Percentiles rank a stretch among this genome's conserved stretches.
Evolutionary conservation across 2,797 vertebrate genomes (phyloP).

Genomic region (Anolis apletophallus): DNA sequence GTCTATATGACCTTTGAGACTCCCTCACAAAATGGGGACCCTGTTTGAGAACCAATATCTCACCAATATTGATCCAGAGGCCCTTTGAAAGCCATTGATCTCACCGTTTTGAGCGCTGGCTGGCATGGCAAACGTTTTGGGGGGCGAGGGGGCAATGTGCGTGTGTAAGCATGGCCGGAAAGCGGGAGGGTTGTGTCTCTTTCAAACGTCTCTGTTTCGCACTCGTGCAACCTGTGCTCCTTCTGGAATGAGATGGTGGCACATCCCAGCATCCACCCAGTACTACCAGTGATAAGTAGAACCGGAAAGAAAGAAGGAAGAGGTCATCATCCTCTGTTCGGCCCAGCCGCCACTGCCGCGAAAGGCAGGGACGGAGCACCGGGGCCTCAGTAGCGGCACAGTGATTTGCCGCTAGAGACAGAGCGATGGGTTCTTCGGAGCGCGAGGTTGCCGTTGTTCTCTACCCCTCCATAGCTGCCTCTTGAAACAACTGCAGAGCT

Average conservation of each 20-base stretch:
- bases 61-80: background rate
- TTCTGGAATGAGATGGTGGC: background rate
- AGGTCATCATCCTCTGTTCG: background rate
- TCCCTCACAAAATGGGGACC: no score
- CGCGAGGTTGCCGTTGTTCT: background rate
- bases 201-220: background rate
- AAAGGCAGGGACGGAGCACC: background rate
- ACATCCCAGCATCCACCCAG: background rate
- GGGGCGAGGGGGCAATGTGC: background rate
- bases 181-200: slow-evolving; percentile 5
- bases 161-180: background rate
- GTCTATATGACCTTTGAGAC: no score
- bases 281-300: background rate
- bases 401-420: background rate
- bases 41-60: no score
- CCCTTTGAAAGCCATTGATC: background rate
- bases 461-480: background rate
- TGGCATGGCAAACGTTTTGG: background rate
- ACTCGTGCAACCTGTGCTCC: background rate
- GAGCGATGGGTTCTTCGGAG: background rate
- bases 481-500: no score
- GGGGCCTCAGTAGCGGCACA: background rate
- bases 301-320: background rate
- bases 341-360: slow-evolving; percentile 38
- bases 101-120: background rate